Percentiles rank a stretch among this genome's conserved stretches.
Evolutionary conservation across 2,797 vertebrate genomes (phyloP).

Genomic region (Eulemur mongoz): DNA sequence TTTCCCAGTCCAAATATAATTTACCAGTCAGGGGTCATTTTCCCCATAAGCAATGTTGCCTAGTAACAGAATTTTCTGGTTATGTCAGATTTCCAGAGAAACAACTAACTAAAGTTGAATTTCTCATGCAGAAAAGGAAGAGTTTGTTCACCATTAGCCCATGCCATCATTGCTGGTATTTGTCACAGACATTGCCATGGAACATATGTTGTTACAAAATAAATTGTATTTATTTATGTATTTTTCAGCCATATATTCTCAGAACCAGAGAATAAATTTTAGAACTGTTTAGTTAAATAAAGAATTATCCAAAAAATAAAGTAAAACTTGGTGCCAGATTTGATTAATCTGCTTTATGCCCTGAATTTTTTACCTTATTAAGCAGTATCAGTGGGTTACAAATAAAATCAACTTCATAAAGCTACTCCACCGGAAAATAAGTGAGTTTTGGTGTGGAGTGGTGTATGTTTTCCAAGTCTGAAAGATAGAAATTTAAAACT

Average conservation of each 20-base stretch:
- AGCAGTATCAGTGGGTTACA: background rate
- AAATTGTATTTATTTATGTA: background rate
- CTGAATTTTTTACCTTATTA: background rate
- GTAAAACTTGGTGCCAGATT: conserved; percentile 4
- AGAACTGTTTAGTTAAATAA: conserved; percentile 8
- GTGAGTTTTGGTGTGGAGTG: background rate
- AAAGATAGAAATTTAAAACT: background rate
- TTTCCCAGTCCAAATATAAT: background rate
- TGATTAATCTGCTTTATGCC: conserved; percentile 12
- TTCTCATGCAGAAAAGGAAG: conserved; percentile 1
- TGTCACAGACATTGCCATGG: background rate
- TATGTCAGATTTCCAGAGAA: conserved; percentile 5
- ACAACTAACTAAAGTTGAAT: background rate
- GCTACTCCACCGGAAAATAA: conserved; percentile 22
- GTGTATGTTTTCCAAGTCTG: background rate
- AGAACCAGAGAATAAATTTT: background rate
- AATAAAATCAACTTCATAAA: conserved; percentile 33
- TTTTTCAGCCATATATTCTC: background rate
- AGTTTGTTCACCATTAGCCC: background rate
- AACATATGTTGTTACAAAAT: conserved; percentile 8
- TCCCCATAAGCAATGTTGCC: background rate
- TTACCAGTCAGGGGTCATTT: background rate
- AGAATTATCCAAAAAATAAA: background rate
- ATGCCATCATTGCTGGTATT: background rate
- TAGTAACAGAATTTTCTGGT: background rate